phyloP scores from a whole-genome alignment of 2,797 vertebrate genomes.

The Molossus alvarezi region DNA sequence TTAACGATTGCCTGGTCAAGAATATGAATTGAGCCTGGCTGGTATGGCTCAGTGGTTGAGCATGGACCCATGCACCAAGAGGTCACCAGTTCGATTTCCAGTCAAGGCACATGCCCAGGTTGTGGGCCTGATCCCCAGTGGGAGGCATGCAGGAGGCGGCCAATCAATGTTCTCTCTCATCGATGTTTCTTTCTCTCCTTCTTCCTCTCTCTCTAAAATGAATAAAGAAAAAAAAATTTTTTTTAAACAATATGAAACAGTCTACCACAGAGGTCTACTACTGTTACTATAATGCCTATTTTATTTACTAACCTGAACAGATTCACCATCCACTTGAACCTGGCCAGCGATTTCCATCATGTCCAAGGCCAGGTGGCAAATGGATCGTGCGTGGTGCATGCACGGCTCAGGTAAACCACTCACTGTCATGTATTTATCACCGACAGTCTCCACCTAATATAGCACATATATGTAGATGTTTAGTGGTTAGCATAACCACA shows the following conservation, averaged over 20 bases:
- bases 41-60: too few relatives aligned
- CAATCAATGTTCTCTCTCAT: too few relatives aligned
- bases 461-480: not conserved
- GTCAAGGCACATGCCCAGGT: too few relatives aligned
- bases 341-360: conserved; percentile 99
- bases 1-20: not conserved
- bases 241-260: not conserved
- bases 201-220: too few relatives aligned
- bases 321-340: conserved; percentile 97
- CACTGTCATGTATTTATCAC: conserved; percentile 99
- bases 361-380: conserved; percentile 98
- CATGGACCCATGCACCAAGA: too few relatives aligned
- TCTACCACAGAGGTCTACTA: not conserved
- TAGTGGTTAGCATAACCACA: not conserved
- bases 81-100: too few relatives aligned
- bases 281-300: not conserved
- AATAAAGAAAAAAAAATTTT: too few relatives aligned
- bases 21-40: not conserved
- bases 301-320: conserved; percentile 94
- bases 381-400: conserved; percentile 97
- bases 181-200: too few relatives aligned
- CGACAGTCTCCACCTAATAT: conserved; percentile 98
- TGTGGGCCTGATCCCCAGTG: too few relatives aligned
- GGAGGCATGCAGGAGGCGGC: too few relatives aligned
- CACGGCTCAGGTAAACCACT: conserved; percentile 99